These are phyloP conservation scores for Ormyrus labotus DNA, from an alignment of 2,888 invertebrate genomes.

Conservation along the genomic window DNA sequence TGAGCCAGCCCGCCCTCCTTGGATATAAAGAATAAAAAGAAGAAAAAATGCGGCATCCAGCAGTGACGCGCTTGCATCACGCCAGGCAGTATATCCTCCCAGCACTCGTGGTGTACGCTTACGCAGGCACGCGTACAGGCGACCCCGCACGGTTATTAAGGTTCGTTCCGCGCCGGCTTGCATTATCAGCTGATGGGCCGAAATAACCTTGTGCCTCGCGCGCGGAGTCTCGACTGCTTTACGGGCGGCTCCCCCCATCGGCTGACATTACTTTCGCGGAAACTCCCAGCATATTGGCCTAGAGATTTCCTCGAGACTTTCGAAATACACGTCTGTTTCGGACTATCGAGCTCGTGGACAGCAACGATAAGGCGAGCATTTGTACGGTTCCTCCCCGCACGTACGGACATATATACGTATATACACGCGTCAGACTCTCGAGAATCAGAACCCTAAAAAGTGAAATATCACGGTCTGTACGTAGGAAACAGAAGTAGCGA, in stretches of 20 bases:
- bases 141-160: conserved; percentile 26
- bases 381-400: conserved; percentile 17
- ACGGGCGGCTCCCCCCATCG: not conserved
- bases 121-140: too few relatives aligned
- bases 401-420: not conserved
- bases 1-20: too few relatives aligned
- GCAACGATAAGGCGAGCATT: conserved; percentile 44
- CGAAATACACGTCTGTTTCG: conserved; percentile 12
- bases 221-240: not conserved
- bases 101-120: not conserved
- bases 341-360: conserved; percentile 9
- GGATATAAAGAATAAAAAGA: too few relatives aligned
- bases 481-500: not conserved
- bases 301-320: conserved; percentile 12
- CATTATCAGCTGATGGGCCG: conserved; percentile 40
- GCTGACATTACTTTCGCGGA: conserved; percentile 34
- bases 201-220: not conserved
- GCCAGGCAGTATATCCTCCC: not conserved
- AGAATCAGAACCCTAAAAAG: conserved; percentile 30
- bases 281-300: conserved; percentile 41
- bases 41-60: too few relatives aligned
- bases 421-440: not conserved
- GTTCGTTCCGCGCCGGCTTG: conserved; percentile 17
- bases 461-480: conserved; percentile 39
- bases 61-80: not conserved